Percentiles rank a stretch among this genome's conserved stretches.
Conservation (phyloP, 2,797 vertebrate genomes). For the Sebastes vulpes region DNA sequence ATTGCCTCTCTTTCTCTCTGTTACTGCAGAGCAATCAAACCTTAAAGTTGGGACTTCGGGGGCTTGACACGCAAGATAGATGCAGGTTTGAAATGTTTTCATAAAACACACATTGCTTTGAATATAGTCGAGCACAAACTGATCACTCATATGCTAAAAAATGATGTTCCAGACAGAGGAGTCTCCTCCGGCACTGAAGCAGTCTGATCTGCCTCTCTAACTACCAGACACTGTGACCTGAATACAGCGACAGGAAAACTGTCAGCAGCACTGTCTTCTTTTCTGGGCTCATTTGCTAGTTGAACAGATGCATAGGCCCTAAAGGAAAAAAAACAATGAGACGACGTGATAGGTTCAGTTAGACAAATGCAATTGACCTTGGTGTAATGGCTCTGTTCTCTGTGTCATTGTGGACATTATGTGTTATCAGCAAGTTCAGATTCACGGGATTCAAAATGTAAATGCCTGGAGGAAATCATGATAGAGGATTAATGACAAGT, state of each 20-base stretch:
- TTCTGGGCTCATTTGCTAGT: constrained; percentile 57
- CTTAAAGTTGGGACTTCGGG: constrained; percentile 12
- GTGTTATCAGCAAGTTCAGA: constrained; percentile 1
- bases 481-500: constrained; percentile 3
- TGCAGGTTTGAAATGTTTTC: constrained; percentile 27
- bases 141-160: constrained; percentile 60
- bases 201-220: constrained; percentile 68
- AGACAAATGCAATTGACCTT: constrained; percentile 72
- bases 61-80: constrained; percentile 32
- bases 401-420: neutral
- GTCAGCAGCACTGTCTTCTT: constrained; percentile 51
- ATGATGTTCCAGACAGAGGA: constrained; percentile 60
- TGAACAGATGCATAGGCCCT: constrained; percentile 61
- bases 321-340: constrained; percentile 59
- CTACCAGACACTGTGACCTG: constrained; percentile 73
- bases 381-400: constrained; percentile 49
- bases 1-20: neutral
- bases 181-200: constrained; percentile 56
- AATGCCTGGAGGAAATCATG: neutral
- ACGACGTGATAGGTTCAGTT: constrained; percentile 57
- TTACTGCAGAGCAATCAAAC: constrained; percentile 7
- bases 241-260: constrained; percentile 58
- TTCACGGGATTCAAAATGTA: neutral
- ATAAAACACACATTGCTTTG: constrained; percentile 46
- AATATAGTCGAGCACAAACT: constrained; percentile 41